Percentiles rank a stretch among this genome's conserved stretches.
These are phyloP conservation scores for Tridacna crocea DNA, from an alignment of 2,888 invertebrate genomes.

Conservation along the genomic window DNA sequence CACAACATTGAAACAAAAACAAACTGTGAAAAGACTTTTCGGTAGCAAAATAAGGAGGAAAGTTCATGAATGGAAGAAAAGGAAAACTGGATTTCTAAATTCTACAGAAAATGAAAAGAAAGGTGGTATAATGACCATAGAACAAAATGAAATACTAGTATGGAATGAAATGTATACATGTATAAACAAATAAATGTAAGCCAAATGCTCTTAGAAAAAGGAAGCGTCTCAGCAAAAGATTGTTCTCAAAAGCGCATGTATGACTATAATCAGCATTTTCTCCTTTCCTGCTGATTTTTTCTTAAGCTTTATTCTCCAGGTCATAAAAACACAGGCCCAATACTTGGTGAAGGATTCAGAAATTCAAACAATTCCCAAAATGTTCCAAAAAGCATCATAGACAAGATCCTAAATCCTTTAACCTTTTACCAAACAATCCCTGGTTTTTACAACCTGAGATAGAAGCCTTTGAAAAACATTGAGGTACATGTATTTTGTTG, in stretches of 20 bases:
- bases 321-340: not conserved
- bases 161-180: not conserved
- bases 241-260: no score
- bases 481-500: no score
- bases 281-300: not conserved
- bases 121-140: not conserved
- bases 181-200: not conserved
- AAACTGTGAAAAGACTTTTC: constrained; percentile 64
- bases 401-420: no score
- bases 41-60: constrained; percentile 27
- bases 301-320: not conserved
- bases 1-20: constrained; percentile 56
- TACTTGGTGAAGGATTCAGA: not conserved
- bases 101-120: not conserved
- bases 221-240: no score
- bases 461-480: no score
- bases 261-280: not conserved
- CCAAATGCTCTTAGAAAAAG: not conserved
- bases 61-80: constrained; percentile 12
- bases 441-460: no score
- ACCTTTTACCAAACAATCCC: no score
- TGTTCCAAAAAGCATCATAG: no score
- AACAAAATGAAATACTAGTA: not conserved
- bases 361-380: no score
- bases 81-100: not conserved